Evolutionary conservation across 1,140 invertebrate species (phyloP), one percentile per base, ranked within the genome.

Genomic region (Diabrotica undecimpunctata): DNA sequence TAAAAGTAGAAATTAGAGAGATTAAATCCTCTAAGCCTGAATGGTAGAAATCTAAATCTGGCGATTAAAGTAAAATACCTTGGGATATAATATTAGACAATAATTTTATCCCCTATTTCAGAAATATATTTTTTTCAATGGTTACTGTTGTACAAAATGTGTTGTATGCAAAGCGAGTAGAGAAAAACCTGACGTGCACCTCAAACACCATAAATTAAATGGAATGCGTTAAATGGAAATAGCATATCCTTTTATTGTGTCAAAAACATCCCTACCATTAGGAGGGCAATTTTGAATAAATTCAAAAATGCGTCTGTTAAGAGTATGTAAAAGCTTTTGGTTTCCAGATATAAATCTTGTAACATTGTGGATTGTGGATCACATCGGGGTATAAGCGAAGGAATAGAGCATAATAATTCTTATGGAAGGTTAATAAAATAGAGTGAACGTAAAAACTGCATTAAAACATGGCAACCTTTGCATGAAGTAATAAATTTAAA

Each of bases 401-500:
- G 55, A 57, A 57, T 38, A 57, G 55, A 35, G 55, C 55, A 37
- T 57, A 57, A 60, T 60, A 60, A 60, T 60, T 60, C 58, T 60
- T 51, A 46, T 12, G 46, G 25, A 52, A 70, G 62, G 68, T 71
- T 72, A 72, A 72, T 73, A 73, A 72, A 72, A 73, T 72, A 70
- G 64, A 72, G 72, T 72, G 68, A 67, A 71, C 65, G 67, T 64
- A 72, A 72, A 73, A 73, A 73, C 54, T 66, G 66, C 72, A 72
- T 73, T 68, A 70, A 72, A 68, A 65, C 62, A 68, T 69, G 62
- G 66, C 56, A 61, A 65, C 62, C 67, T 70, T 70, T 65, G 69
- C 69, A 72, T 72, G 66, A 66, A 63, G 66, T 64, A 61, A 74
- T 74, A 74, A 72, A 74, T 74, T 70, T 70, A 59, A 70, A 69